Base-by-base conservation (phyloP, 2,888 invertebrate species). In the Rhopalosiphum nymphaeae region DNA sequence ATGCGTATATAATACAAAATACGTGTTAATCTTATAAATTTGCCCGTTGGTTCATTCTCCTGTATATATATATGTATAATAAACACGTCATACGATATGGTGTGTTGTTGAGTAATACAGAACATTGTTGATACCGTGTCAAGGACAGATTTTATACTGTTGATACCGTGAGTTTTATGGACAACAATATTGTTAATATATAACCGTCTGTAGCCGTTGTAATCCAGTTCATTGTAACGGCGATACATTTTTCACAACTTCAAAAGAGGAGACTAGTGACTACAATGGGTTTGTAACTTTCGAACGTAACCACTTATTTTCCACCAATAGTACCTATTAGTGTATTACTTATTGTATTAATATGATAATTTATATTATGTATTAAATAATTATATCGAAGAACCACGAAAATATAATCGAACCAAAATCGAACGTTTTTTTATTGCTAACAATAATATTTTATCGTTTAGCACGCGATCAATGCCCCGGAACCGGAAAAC, bases 401-500 rank as follows among this genome's bases (percentile, higher is more conserved):
- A 36, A 78, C 3, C 78, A 46, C n/a, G 29, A 44, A 46, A 13
- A 44, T 26, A n/a, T 86, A 26, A 46, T 26, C 44, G 26, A 86
- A 86, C 46, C 26, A 36, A 67, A 67, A 85, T 46, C 85, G 85
- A 85, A 42, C 11, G 44, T 44, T 44, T 16, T 44, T 2, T 29
- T 42, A 26, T 46, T 86, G 26, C 9, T 78, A 11, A 16, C 0
- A 5, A 36, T 36, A n/a, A 87, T 56, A 49, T 49, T 21, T 53
- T 46, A 85, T 56, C 56, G 53, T 29, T n/a, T 29, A 36, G 13
- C 84, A 85, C 85, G 91, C 84, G 86, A 85, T 57, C 57, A 57
- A 86, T 61, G 91, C 46, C 46, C 86, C 46, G 86, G 86, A 91
- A 91, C 86, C 44, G 46, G 53, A 46, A 86, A 86, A 91, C 91